Conservation (phyloP, 2,113 vertebrate genomes). For the Parus major region DNA sequence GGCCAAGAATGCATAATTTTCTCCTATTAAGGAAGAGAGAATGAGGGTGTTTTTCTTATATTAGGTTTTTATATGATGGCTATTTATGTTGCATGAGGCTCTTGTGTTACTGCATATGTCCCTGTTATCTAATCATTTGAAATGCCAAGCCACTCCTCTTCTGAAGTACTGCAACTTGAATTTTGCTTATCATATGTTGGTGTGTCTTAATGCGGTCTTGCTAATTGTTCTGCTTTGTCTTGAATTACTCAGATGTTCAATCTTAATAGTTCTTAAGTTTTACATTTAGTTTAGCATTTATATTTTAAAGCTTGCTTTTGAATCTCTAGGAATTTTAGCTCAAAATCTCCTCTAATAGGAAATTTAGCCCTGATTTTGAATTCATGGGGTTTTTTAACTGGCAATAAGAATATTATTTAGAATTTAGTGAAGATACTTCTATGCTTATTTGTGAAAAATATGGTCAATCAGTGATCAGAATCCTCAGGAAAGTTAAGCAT, state of each 20-base stretch:
- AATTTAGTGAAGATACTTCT: background rate
- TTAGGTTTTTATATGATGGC: background rate
- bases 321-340: background rate
- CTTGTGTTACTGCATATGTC: background rate
- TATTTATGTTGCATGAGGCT: background rate
- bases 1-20: background rate
- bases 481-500: background rate
- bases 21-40: background rate
- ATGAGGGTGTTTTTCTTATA: background rate
- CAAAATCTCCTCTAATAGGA: background rate
- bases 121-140: background rate
- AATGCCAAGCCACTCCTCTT: background rate
- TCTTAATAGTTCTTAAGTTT: background rate
- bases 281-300: background rate
- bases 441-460: background rate
- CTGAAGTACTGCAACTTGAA: background rate
- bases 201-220: background rate
- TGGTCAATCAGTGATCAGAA: background rate
- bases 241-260: background rate
- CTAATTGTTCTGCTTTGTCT: background rate
- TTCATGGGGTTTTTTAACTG: rapidly evolving
- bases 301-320: background rate
- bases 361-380: background rate
- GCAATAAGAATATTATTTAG: background rate
- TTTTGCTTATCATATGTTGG: rapidly evolving